A percentile compares a stretch with the other conserved stretches of the same genome.
Conservation (phyloP, 2,113 vertebrate species). For the Calyptommatus sinebrachiatus region DNA sequence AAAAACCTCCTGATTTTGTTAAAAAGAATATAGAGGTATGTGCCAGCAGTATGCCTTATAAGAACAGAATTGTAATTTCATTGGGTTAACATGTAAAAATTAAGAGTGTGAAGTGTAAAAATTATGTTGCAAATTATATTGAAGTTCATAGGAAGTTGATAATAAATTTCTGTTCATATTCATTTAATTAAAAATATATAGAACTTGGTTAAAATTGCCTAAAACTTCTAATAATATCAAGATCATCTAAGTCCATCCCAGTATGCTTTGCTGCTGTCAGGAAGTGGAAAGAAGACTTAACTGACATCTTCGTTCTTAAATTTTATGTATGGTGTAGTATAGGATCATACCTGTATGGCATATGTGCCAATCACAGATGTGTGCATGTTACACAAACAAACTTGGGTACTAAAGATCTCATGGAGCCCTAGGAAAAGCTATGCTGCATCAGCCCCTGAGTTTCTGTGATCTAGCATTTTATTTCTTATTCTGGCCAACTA, state of each 20-base stretch:
- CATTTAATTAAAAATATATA: neutral
- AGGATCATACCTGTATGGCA: neutral
- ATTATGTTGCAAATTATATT: neutral
- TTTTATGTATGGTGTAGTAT: neutral
- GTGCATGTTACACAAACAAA: neutral
- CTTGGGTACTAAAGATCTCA: no score
- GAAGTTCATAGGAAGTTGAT: neutral
- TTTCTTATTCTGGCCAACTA: neutral
- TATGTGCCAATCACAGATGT: neutral
- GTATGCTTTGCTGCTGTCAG: neutral
- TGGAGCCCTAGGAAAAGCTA: neutral
- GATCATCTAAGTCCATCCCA: neutral
- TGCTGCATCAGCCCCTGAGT: neutral
- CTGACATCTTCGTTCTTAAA: neutral
- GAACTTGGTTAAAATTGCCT: neutral
- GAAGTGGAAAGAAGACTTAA: neutral
- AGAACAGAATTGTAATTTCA: neutral
- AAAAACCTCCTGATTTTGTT: constrained; percentile 81
- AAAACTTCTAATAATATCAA: neutral
- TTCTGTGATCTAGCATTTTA: neutral
- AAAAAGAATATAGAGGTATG: constrained; percentile 91
- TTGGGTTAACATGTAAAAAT: neutral
- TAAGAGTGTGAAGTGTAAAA: neutral
- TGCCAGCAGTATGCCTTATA: constrained; percentile 37
- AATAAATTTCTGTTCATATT: neutral